These are phyloP conservation scores for Sesamia nonagrioides DNA, from an alignment of 1,140 invertebrate species.

Conservation along the genomic window DNA sequence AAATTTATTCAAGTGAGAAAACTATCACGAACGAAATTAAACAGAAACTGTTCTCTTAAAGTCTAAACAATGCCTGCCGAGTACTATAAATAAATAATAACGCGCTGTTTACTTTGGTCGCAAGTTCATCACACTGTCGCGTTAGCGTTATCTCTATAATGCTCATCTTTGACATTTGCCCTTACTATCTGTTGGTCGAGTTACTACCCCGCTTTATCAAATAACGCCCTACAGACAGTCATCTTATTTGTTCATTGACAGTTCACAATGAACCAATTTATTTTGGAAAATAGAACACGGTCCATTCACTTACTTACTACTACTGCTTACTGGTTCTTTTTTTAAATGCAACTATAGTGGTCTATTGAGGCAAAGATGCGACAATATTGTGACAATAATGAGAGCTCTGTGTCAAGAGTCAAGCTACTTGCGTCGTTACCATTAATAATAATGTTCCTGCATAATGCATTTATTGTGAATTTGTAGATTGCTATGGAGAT, in stretches of 20 bases:
- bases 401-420: background rate
- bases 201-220: conserved; percentile 79
- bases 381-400: conserved; percentile 34
- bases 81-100: conserved; percentile 60
- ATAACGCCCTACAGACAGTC: conserved; percentile 71
- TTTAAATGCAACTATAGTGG: conserved; percentile 43
- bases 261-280: conserved; percentile 57
- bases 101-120: conserved; percentile 64
- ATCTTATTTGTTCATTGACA: conserved; percentile 75
- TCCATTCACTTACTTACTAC: conserved; percentile 42
- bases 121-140: conserved; percentile 79
- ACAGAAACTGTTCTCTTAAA: conserved; percentile 52
- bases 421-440: conserved; percentile 19
- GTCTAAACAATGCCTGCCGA: conserved; percentile 66
- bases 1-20: background rate
- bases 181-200: conserved; percentile 70
- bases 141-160: conserved; percentile 69
- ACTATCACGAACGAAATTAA: background rate
- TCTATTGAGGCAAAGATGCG: conserved; percentile 36
- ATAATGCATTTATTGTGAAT: conserved; percentile 40
- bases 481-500: conserved; percentile 12
- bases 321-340: background rate
- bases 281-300: conserved; percentile 55
- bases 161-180: conserved; percentile 81
- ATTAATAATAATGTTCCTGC: background rate